Percentiles rank a stretch among this genome's conserved stretches.
These are phyloP conservation scores for Hylomyscus alleni DNA, from an alignment of 2,797 vertebrate species.

Conservation along the genomic window DNA sequence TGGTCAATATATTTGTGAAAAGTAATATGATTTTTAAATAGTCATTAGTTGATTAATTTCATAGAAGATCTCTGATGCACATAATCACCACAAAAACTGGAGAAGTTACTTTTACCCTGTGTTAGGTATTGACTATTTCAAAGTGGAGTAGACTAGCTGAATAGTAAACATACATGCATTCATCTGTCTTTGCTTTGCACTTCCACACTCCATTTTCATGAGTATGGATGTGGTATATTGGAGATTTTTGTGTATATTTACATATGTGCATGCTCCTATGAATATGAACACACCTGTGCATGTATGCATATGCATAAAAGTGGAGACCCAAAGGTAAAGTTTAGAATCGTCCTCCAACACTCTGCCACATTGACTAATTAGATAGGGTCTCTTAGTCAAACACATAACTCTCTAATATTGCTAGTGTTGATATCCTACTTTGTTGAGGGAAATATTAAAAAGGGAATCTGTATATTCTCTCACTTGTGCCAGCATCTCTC, in stretches of 20 bases:
- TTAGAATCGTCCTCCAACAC: not conserved
- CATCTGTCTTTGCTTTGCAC: not conserved
- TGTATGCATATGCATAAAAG: not conserved
- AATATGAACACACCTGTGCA: not conserved
- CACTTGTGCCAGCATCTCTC: too few relatives aligned
- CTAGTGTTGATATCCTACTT: not conserved
- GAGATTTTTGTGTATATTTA: not conserved
- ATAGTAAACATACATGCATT: not conserved
- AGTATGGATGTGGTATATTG: too few relatives aligned
- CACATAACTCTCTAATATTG: not conserved
- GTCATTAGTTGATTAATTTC: not conserved
- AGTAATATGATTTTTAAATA: not conserved
- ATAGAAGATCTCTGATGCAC: conserved; percentile 3
- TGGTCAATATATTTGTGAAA: not conserved
- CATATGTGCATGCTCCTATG: not conserved
- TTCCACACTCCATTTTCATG: not conserved
- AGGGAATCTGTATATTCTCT: too few relatives aligned
- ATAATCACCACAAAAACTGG: not conserved
- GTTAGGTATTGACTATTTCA: not conserved
- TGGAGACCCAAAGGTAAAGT: not conserved
- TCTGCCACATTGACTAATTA: not conserved
- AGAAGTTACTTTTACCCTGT: not conserved
- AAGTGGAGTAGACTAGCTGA: not conserved
- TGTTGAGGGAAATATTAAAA: too few relatives aligned
- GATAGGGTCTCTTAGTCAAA: not conserved